phyloP scores from a whole-genome alignment of 2,888 invertebrate genomes.

The Malthinus flaveolus region DNA sequence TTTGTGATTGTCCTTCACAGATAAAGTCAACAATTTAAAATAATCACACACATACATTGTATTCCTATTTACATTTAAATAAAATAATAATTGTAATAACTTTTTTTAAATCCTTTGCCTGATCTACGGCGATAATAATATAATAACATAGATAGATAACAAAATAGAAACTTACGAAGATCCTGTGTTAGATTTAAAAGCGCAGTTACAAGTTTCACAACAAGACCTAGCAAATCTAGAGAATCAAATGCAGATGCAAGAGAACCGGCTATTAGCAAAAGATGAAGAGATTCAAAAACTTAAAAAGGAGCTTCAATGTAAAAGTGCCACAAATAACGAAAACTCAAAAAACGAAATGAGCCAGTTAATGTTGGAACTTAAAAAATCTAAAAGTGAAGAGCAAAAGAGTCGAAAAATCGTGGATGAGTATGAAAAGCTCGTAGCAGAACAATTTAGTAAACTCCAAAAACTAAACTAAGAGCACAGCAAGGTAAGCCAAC shows the following conservation, averaged over 20 bases:
- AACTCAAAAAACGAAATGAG: neutral
- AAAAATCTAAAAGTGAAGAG: constrained; percentile 13
- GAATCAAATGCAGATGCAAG: neutral
- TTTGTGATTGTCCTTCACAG: too few species aligned
- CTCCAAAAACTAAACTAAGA: constrained; percentile 60
- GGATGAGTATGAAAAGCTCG: constrained; percentile 63
- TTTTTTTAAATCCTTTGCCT: too few species aligned
- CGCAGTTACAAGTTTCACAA: neutral
- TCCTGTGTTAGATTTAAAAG: neutral
- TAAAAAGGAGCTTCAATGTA: neutral
- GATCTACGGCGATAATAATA: too few species aligned
- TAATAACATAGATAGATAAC: too few species aligned
- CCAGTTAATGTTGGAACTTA: constrained; percentile 10
- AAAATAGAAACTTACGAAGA: neutral
- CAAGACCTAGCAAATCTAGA: neutral
- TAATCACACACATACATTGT: too few species aligned
- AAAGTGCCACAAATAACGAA: neutral
- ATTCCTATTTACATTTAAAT: too few species aligned
- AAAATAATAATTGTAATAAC: too few species aligned
- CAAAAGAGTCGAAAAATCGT: constrained; percentile 59
- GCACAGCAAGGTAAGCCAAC: constrained; percentile 62
- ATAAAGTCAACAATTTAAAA: too few species aligned
- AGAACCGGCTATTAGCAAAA: neutral
- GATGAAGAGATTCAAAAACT: neutral
- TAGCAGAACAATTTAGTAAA: constrained; percentile 59